These are phyloP conservation scores for Acrocephalus kingi DNA, from an alignment of 2,113 vertebrate genomes.

Conservation along the genomic window DNA sequence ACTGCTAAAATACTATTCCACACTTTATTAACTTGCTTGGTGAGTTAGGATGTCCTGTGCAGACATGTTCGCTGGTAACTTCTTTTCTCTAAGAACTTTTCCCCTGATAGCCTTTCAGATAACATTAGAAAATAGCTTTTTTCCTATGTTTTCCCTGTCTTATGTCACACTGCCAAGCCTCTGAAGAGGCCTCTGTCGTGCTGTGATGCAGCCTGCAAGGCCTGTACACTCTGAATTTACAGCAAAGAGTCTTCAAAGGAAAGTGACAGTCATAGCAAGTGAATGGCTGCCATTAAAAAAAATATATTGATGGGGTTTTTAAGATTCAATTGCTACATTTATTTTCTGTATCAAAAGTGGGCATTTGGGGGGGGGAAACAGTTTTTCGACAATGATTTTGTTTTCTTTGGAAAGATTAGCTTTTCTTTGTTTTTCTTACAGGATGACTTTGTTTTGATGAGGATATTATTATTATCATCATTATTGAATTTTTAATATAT, in stretches of 20 bases:
- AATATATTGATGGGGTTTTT: accelerated
- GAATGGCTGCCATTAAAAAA: not conserved
- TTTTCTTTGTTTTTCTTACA: not conserved
- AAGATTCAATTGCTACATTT: not conserved
- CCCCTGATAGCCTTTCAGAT: slow-evolving; percentile 34
- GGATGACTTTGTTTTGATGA: not conserved
- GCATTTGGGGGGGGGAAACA: accelerated
- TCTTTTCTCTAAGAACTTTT: slow-evolving; percentile 27
- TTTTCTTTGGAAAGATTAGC: not conserved
- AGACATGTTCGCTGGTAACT: not conserved
- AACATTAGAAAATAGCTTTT: not conserved
- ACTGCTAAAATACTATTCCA: slow-evolving; percentile 56
- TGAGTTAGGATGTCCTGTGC: not conserved
- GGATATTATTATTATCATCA: not conserved
- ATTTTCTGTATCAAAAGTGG: not conserved
- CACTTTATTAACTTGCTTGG: slow-evolving; percentile 42
- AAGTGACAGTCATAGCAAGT: not conserved
- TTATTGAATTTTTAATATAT: not conserved
- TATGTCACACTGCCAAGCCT: not conserved
- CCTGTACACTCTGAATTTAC: not conserved
- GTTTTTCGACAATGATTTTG: not conserved
- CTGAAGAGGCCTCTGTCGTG: not conserved
- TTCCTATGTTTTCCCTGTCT: not conserved
- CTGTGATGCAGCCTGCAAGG: not conserved
- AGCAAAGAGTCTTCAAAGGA: not conserved